Conservation (phyloP, 2,888 invertebrate genomes). For the Cerceris rybyensis region DNA sequence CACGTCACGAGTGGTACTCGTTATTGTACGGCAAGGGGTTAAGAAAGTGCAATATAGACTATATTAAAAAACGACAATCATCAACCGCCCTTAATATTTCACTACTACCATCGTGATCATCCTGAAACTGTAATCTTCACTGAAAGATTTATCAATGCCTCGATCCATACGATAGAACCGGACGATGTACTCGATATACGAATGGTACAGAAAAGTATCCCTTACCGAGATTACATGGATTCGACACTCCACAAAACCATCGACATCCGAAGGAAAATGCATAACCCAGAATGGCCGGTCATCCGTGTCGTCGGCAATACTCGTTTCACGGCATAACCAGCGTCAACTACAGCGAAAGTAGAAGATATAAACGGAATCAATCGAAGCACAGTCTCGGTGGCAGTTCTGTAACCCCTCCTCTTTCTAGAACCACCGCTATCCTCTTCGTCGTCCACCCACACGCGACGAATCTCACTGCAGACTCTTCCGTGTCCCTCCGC, state of each 20-base stretch:
- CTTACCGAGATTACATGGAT: constrained; percentile 1
- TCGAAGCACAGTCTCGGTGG: constrained; percentile 28
- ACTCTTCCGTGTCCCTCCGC: constrained; percentile 26
- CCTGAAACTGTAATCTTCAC: too few relatives aligned
- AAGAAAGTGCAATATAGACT: too few relatives aligned
- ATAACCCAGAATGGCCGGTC: constrained; percentile 6
- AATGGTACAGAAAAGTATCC: background rate
- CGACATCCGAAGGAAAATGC: background rate
- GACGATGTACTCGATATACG: background rate
- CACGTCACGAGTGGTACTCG: too few relatives aligned
- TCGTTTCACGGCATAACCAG: constrained; percentile 26
- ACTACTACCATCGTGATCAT: too few relatives aligned
- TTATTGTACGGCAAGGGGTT: too few relatives aligned
- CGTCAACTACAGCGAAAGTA: constrained; percentile 13
- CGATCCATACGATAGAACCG: background rate
- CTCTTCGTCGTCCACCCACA: constrained; percentile 10
- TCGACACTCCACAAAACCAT: constrained; percentile 4
- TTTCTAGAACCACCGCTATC: background rate
- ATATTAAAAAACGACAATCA: too few relatives aligned
- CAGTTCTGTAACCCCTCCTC: constrained; percentile 10
- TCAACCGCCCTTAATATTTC: too few relatives aligned
- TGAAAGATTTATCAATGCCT: too few relatives aligned
- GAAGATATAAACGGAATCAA: constrained; percentile 54
- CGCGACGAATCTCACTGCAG: constrained; percentile 33
- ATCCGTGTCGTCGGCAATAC: constrained; percentile 28